Conservation (phyloP, 2,797 vertebrate species). For the Falco peregrinus region DNA sequence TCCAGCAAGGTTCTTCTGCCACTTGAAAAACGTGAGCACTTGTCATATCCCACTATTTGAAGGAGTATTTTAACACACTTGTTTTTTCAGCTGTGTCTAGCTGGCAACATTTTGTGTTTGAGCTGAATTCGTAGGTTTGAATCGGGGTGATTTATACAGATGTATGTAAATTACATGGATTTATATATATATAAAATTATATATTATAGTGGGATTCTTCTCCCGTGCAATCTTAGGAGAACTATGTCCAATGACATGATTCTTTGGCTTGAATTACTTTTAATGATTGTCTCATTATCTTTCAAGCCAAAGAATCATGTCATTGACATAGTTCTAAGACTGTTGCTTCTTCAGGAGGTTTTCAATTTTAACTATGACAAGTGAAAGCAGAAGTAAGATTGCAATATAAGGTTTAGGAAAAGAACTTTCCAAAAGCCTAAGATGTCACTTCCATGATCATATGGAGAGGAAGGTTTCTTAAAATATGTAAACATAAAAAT, state of each 20-base stretch:
- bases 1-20: neutral
- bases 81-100: neutral
- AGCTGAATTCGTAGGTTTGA: neutral
- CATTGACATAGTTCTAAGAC: neutral
- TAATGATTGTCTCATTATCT: neutral
- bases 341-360: neutral
- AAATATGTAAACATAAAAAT: neutral
- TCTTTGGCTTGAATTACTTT: neutral
- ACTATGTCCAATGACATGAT: too few relatives aligned
- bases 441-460: neutral
- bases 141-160: neutral
- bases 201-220: accelerated
- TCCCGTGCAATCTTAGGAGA: neutral
- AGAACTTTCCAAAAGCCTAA: neutral
- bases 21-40: neutral
- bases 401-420: neutral
- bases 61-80: neutral
- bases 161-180: neutral
- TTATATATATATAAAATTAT: neutral
- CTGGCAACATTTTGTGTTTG: neutral
- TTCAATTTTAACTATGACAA: neutral
- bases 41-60: neutral
- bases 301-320: neutral
- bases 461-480: neutral
- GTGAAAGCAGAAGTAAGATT: neutral